Percentiles rank a stretch among this genome's conserved stretches.
These are phyloP conservation scores for Montifringilla adamsi DNA, from an alignment of 2,113 vertebrate genomes.

Conservation along the genomic window DNA sequence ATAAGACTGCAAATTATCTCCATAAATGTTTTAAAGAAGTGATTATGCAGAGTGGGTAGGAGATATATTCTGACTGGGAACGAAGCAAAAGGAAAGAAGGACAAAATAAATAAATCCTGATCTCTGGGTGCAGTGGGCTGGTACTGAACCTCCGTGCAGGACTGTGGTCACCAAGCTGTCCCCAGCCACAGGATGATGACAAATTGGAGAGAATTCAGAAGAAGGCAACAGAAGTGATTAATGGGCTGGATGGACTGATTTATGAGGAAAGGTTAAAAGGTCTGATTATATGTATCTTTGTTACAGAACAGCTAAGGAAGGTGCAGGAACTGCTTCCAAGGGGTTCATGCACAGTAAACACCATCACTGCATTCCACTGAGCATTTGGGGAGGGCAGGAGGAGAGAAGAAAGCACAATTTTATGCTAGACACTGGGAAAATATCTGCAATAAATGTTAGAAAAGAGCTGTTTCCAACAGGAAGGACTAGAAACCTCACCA, in stretches of 20 bases:
- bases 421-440: background rate
- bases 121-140: background rate
- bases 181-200: background rate
- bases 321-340: background rate
- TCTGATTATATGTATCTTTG: conserved; percentile 47
- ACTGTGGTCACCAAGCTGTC: background rate
- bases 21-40: conserved; percentile 20
- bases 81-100: background rate
- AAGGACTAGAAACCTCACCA: conserved; percentile 19
- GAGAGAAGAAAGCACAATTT: conserved; percentile 3
- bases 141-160: background rate
- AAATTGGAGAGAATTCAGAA: conserved; percentile 39
- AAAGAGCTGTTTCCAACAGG: background rate
- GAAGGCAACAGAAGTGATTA: conserved; percentile 42
- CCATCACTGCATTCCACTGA: background rate
- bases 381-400: background rate
- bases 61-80: background rate
- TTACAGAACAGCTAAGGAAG: conserved; percentile 26
- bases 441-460: background rate
- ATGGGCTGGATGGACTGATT: conserved; percentile 36
- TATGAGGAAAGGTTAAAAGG: conserved; percentile 41
- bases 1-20: background rate
- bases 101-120: background rate
- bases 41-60: background rate
- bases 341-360: background rate